Conservation (phyloP, 2,797 vertebrate species). For the Rhynchonycteris naso region DNA sequence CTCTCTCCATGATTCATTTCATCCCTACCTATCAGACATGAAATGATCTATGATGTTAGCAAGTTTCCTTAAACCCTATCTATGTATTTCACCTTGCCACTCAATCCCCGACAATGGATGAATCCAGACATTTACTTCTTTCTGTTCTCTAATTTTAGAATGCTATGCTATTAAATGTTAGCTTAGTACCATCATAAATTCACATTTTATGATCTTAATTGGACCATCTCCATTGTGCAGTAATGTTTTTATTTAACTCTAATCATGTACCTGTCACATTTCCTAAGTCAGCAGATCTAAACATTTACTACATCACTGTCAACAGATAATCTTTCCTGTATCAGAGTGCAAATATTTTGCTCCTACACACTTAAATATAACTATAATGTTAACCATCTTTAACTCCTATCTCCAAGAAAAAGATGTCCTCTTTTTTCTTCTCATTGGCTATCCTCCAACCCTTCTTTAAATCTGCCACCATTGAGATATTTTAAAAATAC, state of each 20-base stretch:
- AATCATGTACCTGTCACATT: not conserved
- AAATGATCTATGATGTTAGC: not conserved
- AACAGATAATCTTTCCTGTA: not conserved
- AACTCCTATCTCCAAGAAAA: not conserved
- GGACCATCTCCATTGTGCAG: not conserved
- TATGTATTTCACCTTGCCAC: not conserved
- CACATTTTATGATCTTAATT: not conserved
- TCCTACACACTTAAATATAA: not conserved
- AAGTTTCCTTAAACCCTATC: not conserved
- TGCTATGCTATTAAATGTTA: not conserved
- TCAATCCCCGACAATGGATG: not conserved
- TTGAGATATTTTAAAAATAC: not conserved
- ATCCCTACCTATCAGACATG: not conserved
- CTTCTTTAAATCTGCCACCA: not conserved
- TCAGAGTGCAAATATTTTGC: not conserved
- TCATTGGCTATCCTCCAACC: not conserved
- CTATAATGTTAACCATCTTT: not conserved
- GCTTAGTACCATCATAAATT: not conserved
- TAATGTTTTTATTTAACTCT: not conserved
- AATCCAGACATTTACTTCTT: not conserved
- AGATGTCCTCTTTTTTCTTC: not conserved
- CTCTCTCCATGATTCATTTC: not conserved
- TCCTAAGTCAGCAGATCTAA: not conserved
- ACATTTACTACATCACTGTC: not conserved
- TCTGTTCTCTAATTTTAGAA: not conserved